Evolutionary conservation across 2,888 invertebrate species (phyloP).

Genomic region (Meloe dianella): DNA sequence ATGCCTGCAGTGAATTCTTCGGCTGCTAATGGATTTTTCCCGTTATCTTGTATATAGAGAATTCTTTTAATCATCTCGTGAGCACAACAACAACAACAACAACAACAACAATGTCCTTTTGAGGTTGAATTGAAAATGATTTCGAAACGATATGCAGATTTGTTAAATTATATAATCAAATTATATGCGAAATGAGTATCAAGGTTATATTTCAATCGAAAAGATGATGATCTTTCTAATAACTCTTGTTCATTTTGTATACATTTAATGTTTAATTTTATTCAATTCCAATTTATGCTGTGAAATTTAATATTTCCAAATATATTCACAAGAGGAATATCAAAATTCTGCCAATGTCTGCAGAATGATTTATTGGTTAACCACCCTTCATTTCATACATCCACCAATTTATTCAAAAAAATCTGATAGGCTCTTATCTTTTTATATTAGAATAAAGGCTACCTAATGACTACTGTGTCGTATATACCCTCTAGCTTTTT

Average conservation of each 20-base stretch:
- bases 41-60: conserved; percentile 3
- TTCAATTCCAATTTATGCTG: conserved; percentile 16
- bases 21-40: conserved; percentile 9
- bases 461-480: background rate
- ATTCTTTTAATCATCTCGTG: conserved; percentile 9
- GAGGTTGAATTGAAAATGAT: background rate
- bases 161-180: background rate
- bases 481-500: background rate
- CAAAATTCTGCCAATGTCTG: conserved; percentile 2
- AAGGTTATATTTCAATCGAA: background rate
- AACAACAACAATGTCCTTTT: conserved; percentile 12
- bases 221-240: background rate
- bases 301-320: conserved; percentile 19
- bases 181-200: background rate
- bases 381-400: background rate
- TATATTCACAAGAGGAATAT: conserved; percentile 14
- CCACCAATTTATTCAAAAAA: conserved; percentile 3
- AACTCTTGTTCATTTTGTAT: conserved; percentile 13
- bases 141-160: background rate
- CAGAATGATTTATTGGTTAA: background rate
- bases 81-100: conserved; percentile 1
- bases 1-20: conserved; percentile 11
- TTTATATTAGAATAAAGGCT: background rate
- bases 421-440: background rate
- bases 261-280: conserved; percentile 9